phyloP scores from a whole-genome alignment of 2,888 invertebrate species.

The Cephus pygmeus region DNA sequence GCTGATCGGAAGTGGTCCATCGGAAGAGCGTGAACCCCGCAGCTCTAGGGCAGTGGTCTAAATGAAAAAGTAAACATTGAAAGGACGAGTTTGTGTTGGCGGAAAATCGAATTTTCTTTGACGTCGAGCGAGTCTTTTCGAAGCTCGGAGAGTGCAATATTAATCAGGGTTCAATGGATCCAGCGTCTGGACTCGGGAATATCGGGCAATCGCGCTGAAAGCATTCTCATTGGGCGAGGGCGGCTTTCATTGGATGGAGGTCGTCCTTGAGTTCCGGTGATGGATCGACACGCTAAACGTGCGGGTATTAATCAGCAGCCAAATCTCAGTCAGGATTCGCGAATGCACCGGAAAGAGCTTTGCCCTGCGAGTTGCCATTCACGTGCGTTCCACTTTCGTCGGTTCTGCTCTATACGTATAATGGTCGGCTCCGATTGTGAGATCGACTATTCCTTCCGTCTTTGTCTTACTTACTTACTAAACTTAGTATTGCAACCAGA shows the following conservation, averaged over 20 bases:
- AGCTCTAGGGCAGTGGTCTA: neutral
- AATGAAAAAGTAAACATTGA: neutral
- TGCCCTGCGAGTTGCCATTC: neutral
- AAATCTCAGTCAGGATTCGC: neutral
- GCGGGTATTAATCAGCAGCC: neutral
- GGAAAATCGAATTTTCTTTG: neutral
- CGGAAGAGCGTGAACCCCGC: neutral
- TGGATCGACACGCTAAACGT: neutral
- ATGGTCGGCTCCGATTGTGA: too few species aligned
- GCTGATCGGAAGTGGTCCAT: neutral
- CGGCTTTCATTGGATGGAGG: slow-evolving; percentile 1
- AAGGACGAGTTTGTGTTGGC: neutral
- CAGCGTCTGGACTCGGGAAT: slow-evolving; percentile 9
- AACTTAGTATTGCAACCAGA: neutral
- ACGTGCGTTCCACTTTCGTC: neutral
- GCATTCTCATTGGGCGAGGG: slow-evolving; percentile 5
- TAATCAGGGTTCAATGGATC: slow-evolving; percentile 7
- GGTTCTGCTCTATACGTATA: neutral
- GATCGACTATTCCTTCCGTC: slow-evolving; percentile 18
- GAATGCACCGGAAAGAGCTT: neutral
- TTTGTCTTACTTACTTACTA: slow-evolving; percentile 26
- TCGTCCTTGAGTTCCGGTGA: neutral
- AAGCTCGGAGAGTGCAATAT: slow-evolving; percentile 4
- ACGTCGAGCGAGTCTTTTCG: neutral
- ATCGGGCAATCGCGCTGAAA: slow-evolving; percentile 11